Base-by-base conservation (phyloP, 2,113 vertebrate species). In the Perognathus longimembris region DNA sequence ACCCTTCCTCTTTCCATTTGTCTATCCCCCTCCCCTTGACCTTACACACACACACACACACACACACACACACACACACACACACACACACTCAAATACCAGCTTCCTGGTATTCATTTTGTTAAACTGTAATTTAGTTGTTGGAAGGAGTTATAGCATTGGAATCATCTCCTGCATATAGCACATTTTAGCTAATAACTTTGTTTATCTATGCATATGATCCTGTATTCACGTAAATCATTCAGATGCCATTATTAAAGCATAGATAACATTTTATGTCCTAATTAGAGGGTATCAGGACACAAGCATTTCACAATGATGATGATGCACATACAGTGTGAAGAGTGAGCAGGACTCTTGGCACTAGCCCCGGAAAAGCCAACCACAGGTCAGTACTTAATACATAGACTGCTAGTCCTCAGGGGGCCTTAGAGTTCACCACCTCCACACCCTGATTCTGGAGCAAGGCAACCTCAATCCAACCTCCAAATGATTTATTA, bases 191-290 rank as follows among this genome's bases (percentile, higher is more conserved):
- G 45, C 12, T 45, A 45, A 45, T 45, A 45, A 45, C 9, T 45
- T 45, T 12, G 45, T 45, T 45, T 45, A 45, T 45, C 8, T 45
- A 45, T 45, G 45, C 45, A 45, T 45, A 54, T 15, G 14, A 54
- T 15, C 14, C 4, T 54, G 50, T 18, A 11, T 21, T 50, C 1
- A 21, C 38, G 7, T 54, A 7, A 32, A 17, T 40, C 14, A 67
- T 26, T 45, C 4, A 82, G 74, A 66, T 6, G 6, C 0, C 34
- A 12, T 50, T 66, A 14, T 22, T 79, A 64, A 77, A 34, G 18
- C n/a, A 74, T 22, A 1, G 5, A 26, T 22, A 1, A 1, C 0
- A 11, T 7, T 61, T 61, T 22, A 28, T 7, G 0, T 7, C 42
- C 12, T 18, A 9, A 12, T 5, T 30, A 36, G 28, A n/a, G 5